Base-by-base conservation (phyloP, 2,888 invertebrate species). In the Tachystola acroxantha region DNA sequence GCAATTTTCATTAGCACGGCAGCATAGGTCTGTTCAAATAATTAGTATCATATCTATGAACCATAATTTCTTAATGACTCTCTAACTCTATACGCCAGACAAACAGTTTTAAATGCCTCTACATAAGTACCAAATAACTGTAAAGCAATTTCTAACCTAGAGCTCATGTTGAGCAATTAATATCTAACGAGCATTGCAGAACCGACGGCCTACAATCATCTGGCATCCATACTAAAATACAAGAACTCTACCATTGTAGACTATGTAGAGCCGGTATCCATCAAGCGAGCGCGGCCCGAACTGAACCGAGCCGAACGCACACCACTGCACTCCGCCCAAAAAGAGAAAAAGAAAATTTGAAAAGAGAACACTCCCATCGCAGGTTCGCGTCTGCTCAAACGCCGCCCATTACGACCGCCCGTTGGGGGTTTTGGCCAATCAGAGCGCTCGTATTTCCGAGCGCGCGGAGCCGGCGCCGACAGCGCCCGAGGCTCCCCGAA, bases 341-440 rank as follows among this genome's bases (percentile, higher is more conserved):
- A 85, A 75, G 77, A 79, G 79, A 82, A 85, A 85, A 85, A 81
- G 79, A 79, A 81, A 79, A 82, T 77, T 72, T 77, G 69, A 78
- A 82, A 82, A 81, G 72, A 69, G 80, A 79, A 81, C 82, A 79
- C 85, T 71, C 86, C 82, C 87, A 84, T 74, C 67, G 64, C 50
- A 40, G 42, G 40, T 34, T 31, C 35, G 39, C 16, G 28, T 7
- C 32, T 22, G 14, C 10, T 42, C 39, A 51, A 43, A 62, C 64
- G 50, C 77, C 82, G 73, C 84, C 85, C 50, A 48, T 47, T 40
- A 46, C 59, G 45, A 62, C 77, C 77, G 77, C 79, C 79, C 59
- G 73, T 43, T 48, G 39, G 27, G 14, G 33, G 39, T 39, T 30
- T 33, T 46, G 40, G 40, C 65, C 62, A 63, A 62, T 64, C 41